Percentiles rank a stretch among this genome's conserved stretches.
phyloP scores from a whole-genome alignment of 2,113 vertebrate species.

The Gavia stellata region DNA sequence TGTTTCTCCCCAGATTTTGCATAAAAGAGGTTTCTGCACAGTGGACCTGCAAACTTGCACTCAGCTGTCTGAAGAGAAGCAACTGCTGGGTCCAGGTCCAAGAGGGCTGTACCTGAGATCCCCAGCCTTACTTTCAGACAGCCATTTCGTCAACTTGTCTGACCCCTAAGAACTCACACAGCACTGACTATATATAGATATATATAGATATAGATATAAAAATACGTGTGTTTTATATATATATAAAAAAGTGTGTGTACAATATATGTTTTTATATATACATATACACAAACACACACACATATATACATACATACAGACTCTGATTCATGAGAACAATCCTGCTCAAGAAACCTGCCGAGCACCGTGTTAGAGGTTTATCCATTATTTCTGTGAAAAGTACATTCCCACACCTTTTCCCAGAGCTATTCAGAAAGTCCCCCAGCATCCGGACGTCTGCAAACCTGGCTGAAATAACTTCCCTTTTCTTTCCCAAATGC shows the following conservation, averaged over 20 bases:
- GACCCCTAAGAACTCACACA: not conserved
- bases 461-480: not conserved
- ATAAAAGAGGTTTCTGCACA: not conserved
- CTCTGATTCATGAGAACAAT: not conserved
- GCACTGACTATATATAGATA: fast-evolving
- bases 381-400: not conserved
- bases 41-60: not conserved
- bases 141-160: not conserved
- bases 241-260: not conserved
- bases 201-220: no score
- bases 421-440: not conserved
- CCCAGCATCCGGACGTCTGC: not conserved
- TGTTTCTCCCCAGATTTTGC: slow-evolving; percentile 10
- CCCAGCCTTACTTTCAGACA: not conserved
- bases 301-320: not conserved
- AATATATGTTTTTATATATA: no score
- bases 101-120: not conserved
- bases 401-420: not conserved
- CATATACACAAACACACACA: not conserved
- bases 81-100: not conserved
- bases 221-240: no score
- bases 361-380: not conserved
- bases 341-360: not conserved
- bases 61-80: not conserved
- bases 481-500: not conserved